Conservation (phyloP, 53 echinoderm and acorn worm genomes). For the Hippasteria phrygiana region DNA sequence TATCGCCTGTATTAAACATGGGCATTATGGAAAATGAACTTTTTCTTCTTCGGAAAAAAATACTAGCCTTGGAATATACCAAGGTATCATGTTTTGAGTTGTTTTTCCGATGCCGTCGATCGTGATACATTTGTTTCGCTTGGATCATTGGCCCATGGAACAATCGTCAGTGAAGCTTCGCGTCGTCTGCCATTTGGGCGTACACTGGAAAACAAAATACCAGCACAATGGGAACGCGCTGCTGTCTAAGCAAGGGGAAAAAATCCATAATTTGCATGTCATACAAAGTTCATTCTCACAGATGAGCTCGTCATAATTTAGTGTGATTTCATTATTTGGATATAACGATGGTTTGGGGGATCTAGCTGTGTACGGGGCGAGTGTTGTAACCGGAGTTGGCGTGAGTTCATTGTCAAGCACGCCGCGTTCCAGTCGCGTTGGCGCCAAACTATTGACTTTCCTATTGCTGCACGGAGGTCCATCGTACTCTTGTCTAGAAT, state of each 20-base stretch:
- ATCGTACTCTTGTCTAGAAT: conserved; percentile 58
- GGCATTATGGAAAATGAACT: too few relatives aligned
- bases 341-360: conserved; percentile 21
- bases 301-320: conserved; percentile 50
- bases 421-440: conserved; percentile 50
- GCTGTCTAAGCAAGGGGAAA: conserved; percentile 43
- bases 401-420: conserved; percentile 48
- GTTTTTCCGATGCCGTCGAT: not conserved
- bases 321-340: conserved; percentile 53
- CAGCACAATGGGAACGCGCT: conserved; percentile 5
- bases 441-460: conserved; percentile 60
- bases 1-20: too few relatives aligned
- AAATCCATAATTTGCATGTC: conserved; percentile 55
- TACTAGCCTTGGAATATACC: too few relatives aligned
- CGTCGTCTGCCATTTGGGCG: conserved; percentile 32
- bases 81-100: conserved; percentile 3
- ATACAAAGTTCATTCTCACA: conserved; percentile 56
- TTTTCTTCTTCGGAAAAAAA: too few relatives aligned
- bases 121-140: conserved; percentile 20
- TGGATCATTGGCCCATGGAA: conserved; percentile 39
- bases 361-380: conserved; percentile 29
- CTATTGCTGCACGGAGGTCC: conserved; percentile 45
- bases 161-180: conserved; percentile 7
- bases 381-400: conserved; percentile 45
- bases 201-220: conserved; percentile 9